Evolutionary conservation across 2,113 vertebrate species (phyloP).

Genomic region (Riparia riparia): DNA sequence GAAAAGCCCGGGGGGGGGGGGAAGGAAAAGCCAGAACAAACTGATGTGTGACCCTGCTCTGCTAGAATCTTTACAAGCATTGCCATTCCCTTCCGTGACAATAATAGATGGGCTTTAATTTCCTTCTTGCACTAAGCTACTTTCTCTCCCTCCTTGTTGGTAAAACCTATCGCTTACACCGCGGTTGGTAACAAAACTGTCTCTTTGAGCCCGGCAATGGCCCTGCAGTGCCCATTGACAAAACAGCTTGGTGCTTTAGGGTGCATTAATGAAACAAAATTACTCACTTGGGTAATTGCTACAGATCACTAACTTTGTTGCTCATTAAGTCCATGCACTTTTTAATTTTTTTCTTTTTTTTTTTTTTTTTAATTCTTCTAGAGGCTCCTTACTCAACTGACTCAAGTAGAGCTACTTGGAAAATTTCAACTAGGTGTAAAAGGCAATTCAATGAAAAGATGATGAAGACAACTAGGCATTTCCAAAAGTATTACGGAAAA

Average conservation of each 20-base stretch:
- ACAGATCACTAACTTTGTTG: constrained; percentile 59
- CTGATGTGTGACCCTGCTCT: background rate
- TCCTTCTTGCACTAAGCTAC: background rate
- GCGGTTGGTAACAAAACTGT: background rate
- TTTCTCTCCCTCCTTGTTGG: background rate
- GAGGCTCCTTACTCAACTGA: background rate
- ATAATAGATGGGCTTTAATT: constrained; percentile 33
- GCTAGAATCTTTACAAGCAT: background rate
- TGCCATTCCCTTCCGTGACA: background rate
- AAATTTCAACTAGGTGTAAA: background rate
- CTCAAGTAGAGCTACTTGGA: background rate
- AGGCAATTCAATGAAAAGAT: background rate
- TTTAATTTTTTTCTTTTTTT: background rate
- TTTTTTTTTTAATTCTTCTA: background rate
- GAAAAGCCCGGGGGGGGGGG: background rate
- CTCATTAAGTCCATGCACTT: constrained; percentile 31
- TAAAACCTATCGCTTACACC: background rate
- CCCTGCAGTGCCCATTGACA: constrained; percentile 43
- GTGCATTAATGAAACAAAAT: constrained; percentile 55
- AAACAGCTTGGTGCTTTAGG: constrained; percentile 59
- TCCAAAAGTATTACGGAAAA: background rate
- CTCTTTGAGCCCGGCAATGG: background rate
- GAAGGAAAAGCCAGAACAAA: background rate
- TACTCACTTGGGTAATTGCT: constrained; percentile 59
- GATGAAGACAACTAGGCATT: background rate